Evolutionary conservation across 2,797 vertebrate species (phyloP).

Genomic region (Champsocephalus gunnari): DNA sequence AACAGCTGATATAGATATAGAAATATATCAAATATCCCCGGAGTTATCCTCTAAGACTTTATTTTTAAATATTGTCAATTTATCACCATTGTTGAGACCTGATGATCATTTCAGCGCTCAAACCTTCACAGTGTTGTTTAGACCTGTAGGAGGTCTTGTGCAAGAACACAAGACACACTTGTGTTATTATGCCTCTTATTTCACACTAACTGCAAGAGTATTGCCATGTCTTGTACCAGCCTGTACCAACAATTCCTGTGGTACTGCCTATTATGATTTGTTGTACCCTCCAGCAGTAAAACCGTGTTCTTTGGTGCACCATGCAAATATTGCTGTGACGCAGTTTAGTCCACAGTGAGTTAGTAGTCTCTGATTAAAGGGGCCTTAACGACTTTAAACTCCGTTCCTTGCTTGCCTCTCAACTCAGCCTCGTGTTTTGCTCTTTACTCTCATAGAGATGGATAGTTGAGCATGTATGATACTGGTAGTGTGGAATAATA

Average conservation of each 20-base stretch:
- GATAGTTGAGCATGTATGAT: not conserved
- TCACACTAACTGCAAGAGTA: not conserved
- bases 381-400: constrained; percentile 28
- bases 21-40: no score
- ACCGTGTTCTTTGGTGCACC: constrained; percentile 21
- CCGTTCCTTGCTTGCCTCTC: constrained; percentile 34
- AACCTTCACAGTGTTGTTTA: constrained; percentile 30
- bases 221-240: constrained; percentile 36
- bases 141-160: constrained; percentile 23
- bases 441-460: constrained; percentile 3
- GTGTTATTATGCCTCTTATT: not conserved
- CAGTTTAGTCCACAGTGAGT: constrained; percentile 22
- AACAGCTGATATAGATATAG: no score
- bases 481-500: not conserved
- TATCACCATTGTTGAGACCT: constrained; percentile 8
- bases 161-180: constrained; percentile 6
- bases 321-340: constrained; percentile 38
- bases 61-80: not conserved
- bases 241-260: constrained; percentile 42
- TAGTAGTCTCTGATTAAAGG: not conserved
- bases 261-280: constrained; percentile 30
- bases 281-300: constrained; percentile 22
- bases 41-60: no score
- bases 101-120: constrained; percentile 1
- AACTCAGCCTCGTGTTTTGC: constrained; percentile 5